Evolutionary conservation across 1,140 invertebrate genomes (phyloP).

Genomic region (Pectinophora gossypiella): DNA sequence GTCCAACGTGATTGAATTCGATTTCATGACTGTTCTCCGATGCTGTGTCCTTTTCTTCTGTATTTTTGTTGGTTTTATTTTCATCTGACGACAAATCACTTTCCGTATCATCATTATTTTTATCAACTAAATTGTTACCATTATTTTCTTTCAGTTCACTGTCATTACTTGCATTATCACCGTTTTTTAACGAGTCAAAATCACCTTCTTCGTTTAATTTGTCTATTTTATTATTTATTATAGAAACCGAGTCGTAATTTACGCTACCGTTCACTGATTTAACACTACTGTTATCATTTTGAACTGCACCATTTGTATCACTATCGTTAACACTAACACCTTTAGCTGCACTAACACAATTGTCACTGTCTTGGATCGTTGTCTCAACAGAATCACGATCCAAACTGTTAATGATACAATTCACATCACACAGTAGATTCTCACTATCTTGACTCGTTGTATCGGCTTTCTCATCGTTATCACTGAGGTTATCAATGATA

Average conservation of each 20-base stretch:
- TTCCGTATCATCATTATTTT: neutral
- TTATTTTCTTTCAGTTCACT: slow-evolving; percentile 1
- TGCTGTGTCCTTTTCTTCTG: neutral
- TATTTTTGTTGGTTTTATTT: too few relatives aligned
- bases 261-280: too few relatives aligned
- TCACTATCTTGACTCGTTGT: slow-evolving; percentile 6
- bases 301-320: neutral
- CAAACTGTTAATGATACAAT: neutral
- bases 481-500: slow-evolving; percentile 33
- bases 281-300: too few relatives aligned
- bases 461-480: slow-evolving; percentile 15
- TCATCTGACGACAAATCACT: neutral
- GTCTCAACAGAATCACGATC: too few relatives aligned
- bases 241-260: neutral
- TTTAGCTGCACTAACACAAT: too few relatives aligned
- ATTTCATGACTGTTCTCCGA: neutral
- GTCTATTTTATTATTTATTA: slow-evolving; percentile 8
- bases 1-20: neutral
- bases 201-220: slow-evolving; percentile 8
- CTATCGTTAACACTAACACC: slow-evolving; percentile 11
- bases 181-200: neutral
- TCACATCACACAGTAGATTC: neutral
- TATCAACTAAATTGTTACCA: neutral
- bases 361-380: neutral
- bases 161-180: slow-evolving; percentile 7